Percentiles rank a stretch among this genome's conserved stretches.
These are phyloP conservation scores for Hoplostethus mediterraneus DNA, from an alignment of 2,797 vertebrate species.

Conservation along the genomic window DNA sequence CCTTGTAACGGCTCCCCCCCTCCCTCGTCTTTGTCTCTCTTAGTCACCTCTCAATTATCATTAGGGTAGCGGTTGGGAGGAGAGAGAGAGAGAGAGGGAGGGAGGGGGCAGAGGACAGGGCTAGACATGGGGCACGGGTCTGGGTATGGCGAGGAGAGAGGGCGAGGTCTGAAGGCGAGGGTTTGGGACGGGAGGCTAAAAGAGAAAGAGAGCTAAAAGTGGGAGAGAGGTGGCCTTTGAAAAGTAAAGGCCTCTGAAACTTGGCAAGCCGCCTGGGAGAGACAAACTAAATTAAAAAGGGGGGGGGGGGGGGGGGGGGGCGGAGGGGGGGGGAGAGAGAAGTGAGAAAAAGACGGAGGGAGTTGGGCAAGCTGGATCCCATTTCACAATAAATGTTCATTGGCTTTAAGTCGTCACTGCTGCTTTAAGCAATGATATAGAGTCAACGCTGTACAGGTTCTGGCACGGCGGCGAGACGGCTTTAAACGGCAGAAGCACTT, in stretches of 20 bases:
- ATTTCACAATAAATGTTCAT: constrained; percentile 82
- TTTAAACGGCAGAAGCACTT: background rate
- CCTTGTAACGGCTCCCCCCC: too few species aligned
- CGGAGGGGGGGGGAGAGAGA: constrained; percentile 39
- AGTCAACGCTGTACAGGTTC: constrained; percentile 2
- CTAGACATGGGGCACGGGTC: constrained; percentile 27
- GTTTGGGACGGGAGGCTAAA: background rate
- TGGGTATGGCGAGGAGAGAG: constrained; percentile 27
- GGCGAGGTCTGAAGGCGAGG: constrained; percentile 23
- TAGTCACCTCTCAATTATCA: constrained; percentile 74
- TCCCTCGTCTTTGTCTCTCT: constrained; percentile 67
- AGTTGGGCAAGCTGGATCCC: constrained; percentile 49
- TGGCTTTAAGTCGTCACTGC: constrained; percentile 13
- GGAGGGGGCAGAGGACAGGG: constrained; percentile 26
- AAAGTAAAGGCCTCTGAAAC: constrained; percentile 76
- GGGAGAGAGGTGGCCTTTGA: constrained; percentile 59
- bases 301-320: constrained; percentile 51
- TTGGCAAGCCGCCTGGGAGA: constrained; percentile 71
- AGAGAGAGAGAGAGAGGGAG: constrained; percentile 26
- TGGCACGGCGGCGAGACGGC: background rate
- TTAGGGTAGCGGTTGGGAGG: constrained; percentile 56
- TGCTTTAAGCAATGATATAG: constrained; percentile 5
- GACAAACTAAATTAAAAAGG: constrained; percentile 17
- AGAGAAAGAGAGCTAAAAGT: constrained; percentile 45
- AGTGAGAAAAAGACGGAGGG: background rate